A percentile compares a stretch with the other conserved stretches of the same genome.
Evolutionary conservation across 2,888 invertebrate species (phyloP).

Genomic region (Glomeris marginata): DNA sequence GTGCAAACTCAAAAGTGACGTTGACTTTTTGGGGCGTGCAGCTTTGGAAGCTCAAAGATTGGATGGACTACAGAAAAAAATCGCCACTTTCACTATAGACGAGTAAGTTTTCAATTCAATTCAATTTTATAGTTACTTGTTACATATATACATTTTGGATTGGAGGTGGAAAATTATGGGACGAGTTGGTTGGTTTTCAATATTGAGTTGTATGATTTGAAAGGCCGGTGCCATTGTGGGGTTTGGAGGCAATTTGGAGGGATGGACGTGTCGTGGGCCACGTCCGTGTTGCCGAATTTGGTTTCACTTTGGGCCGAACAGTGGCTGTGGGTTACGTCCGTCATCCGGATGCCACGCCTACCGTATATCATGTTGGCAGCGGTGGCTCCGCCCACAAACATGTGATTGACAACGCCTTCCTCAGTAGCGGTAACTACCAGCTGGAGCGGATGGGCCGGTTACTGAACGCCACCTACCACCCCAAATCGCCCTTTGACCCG

Average conservation of each 20-base stretch:
- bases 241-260: conserved; percentile 63
- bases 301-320: conserved; percentile 41
- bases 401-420: conserved; percentile 46
- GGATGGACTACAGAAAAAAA: conserved; percentile 46
- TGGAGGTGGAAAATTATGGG: neutral
- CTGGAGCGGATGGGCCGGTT: conserved; percentile 63
- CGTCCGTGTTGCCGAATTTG: conserved; percentile 66
- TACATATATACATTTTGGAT: no score
- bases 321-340: conserved; percentile 46
- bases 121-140: no score
- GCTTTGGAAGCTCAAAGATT: conserved; percentile 47
- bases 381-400: conserved; percentile 14
- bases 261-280: conserved; percentile 56
- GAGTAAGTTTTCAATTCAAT: no score
- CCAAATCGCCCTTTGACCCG: conserved; percentile 69
- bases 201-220: conserved; percentile 10
- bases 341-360: conserved; percentile 39
- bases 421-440: conserved; percentile 56
- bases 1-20: conserved; percentile 51
- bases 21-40: conserved; percentile 61
- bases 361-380: conserved; percentile 15
- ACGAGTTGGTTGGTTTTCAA: conserved; percentile 11
- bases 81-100: conserved; percentile 41
- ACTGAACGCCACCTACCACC: conserved; percentile 50
- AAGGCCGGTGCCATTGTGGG: conserved; percentile 56